These are phyloP conservation scores for Notarius quadriscutis DNA, from an alignment of 2,113 vertebrate species.

Conservation along the genomic window DNA sequence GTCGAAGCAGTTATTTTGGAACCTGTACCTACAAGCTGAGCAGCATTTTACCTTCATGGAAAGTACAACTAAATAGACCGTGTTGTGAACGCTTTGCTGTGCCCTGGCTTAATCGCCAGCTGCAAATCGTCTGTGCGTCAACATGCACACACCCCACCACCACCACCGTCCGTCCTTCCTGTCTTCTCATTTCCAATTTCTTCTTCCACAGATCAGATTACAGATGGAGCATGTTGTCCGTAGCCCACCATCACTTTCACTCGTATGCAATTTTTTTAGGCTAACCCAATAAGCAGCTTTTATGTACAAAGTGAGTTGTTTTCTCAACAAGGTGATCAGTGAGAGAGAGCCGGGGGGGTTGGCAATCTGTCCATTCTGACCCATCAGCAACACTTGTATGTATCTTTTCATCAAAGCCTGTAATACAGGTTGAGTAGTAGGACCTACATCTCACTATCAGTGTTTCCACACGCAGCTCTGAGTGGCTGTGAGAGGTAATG, in stretches of 20 bases:
- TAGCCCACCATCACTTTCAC: neutral
- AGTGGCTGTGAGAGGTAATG: constrained; percentile 17
- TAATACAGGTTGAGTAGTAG: constrained; percentile 17
- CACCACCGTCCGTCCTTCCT: neutral
- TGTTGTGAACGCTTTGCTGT: neutral
- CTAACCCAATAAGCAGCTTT: constrained; percentile 81
- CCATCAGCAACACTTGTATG: constrained; percentile 55
- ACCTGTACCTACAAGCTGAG: neutral
- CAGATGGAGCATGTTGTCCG: constrained; percentile 22
- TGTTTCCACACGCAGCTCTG: constrained; percentile 28
- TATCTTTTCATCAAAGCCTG: constrained; percentile 66
- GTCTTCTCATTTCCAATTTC: constrained; percentile 17
- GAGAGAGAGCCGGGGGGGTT: neutral
- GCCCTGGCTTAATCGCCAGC: neutral
- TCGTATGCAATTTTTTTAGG: constrained; percentile 59
- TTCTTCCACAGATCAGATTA: constrained; percentile 30
- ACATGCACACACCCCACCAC: neutral
- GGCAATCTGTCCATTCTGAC: constrained; percentile 50
- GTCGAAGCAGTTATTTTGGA: neutral
- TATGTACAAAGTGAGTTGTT: constrained; percentile 66
- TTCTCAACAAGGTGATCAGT: constrained; percentile 46
- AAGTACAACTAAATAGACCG: neutral
- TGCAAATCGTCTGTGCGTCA: neutral
- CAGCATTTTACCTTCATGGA: neutral
- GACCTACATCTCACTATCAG: constrained; percentile 7